These are phyloP conservation scores for Allolobophora icterica DNA, from an alignment of 2,888 invertebrate species.

Conservation along the genomic window DNA sequence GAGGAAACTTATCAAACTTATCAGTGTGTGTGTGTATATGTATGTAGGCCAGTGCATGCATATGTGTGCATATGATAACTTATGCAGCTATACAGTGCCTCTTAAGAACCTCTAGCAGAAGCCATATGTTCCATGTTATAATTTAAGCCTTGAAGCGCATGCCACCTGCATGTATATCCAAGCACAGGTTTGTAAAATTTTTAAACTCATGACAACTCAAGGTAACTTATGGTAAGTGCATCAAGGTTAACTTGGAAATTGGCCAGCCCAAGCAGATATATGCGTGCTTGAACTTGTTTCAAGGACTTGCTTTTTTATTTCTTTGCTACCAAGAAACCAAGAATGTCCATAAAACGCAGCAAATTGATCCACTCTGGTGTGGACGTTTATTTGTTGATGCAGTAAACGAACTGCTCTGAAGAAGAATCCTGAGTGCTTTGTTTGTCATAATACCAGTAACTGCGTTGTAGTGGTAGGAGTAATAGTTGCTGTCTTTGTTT, in stretches of 20 bases:
- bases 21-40: too few species aligned
- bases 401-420: neutral
- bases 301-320: neutral
- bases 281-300: neutral
- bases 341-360: neutral
- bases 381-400: neutral
- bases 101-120: too few species aligned
- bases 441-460: neutral
- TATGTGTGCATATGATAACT: too few species aligned
- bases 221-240: neutral
- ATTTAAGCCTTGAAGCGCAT: neutral
- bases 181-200: neutral
- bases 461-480: neutral
- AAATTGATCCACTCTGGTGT: neutral
- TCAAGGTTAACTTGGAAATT: neutral
- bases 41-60: neutral
- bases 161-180: too few species aligned
- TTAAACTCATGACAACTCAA: neutral
- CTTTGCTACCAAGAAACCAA: neutral
- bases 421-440: neutral
- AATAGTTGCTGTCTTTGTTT: neutral
- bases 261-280: neutral
- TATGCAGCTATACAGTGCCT: too few species aligned
- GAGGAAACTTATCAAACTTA: too few species aligned
- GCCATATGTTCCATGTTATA: too few species aligned